phyloP scores from a whole-genome alignment of 2,888 invertebrate genomes.

The Oscheius sp. region DNA sequence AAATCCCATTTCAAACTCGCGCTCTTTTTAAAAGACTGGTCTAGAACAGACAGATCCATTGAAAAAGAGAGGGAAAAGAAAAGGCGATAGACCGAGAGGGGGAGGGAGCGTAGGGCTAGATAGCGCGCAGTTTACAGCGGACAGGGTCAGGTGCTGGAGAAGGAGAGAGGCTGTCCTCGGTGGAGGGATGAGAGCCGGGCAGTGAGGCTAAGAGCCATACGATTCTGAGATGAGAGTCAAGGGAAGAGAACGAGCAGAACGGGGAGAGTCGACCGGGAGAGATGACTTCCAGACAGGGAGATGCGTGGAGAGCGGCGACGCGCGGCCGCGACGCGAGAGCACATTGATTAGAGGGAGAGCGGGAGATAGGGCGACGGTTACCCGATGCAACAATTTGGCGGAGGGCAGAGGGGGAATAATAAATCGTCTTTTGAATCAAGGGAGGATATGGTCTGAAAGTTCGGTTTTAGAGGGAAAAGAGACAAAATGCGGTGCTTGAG shows the following conservation, averaged over 20 bases:
- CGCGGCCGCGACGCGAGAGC: background rate
- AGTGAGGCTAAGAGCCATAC: too few relatives aligned
- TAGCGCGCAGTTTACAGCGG: too few relatives aligned
- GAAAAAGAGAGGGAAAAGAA: background rate
- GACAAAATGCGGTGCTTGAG: too few relatives aligned
- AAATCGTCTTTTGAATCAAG: background rate
- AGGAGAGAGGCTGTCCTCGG: background rate
- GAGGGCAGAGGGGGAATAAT: background rate
- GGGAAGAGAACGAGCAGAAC: background rate
- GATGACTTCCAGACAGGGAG: background rate
- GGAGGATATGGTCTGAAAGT: too few relatives aligned
- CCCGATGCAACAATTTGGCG: background rate
- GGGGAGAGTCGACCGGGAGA: background rate
- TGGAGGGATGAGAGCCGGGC: too few relatives aligned
- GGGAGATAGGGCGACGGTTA: background rate
- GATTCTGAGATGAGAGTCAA: constrained; percentile 8
- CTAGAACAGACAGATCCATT: background rate
- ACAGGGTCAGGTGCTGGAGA: background rate
- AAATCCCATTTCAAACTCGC: background rate
- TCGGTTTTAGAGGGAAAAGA: background rate
- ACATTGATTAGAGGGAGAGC: background rate
- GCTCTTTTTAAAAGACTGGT: background rate
- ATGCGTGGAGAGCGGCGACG: background rate
- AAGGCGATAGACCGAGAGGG: background rate
- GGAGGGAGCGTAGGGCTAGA: background rate